Conservation (phyloP, 2,797 vertebrate species). For the Sardinella longiceps region DNA sequence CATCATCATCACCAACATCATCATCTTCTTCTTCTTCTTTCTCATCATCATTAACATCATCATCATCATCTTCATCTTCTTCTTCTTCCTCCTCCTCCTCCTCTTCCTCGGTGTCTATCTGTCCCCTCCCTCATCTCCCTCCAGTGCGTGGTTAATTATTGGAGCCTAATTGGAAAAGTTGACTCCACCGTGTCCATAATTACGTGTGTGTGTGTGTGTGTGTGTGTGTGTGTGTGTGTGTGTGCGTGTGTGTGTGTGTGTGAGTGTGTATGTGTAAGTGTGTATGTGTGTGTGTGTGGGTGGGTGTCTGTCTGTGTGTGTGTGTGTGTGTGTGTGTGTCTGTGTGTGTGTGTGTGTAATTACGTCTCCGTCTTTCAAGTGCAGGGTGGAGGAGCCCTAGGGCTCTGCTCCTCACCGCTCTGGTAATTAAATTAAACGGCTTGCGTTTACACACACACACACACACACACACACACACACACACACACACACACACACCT, state of each 20-base stretch:
- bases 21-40: background rate
- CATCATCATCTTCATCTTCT: background rate
- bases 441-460: conserved; percentile 43
- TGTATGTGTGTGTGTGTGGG: too few species aligned
- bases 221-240: too few species aligned
- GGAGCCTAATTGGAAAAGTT: conserved; percentile 55
- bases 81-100: background rate
- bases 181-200: conserved; percentile 52
- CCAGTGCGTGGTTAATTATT: conserved; percentile 55
- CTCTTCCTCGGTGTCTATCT: background rate
- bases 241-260: too few species aligned
- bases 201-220: conserved; percentile 33
- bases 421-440: conserved; percentile 58
- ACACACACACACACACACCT: background rate
- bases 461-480: conserved; percentile 19
- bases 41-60: background rate
- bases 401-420: conserved; percentile 40
- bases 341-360: conserved; percentile 22
- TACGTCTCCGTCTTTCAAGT: conserved; percentile 52
- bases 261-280: too few species aligned
- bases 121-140: conserved; percentile 3
- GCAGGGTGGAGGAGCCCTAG: conserved; percentile 40
- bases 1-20: conserved; percentile 1
- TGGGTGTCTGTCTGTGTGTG: too few species aligned
- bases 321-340: too few species aligned